Evolutionary conservation across 2,888 invertebrate genomes (phyloP), one percentile per base, ranked within the genome.

Genomic region (Amphipoea oculea): DNA sequence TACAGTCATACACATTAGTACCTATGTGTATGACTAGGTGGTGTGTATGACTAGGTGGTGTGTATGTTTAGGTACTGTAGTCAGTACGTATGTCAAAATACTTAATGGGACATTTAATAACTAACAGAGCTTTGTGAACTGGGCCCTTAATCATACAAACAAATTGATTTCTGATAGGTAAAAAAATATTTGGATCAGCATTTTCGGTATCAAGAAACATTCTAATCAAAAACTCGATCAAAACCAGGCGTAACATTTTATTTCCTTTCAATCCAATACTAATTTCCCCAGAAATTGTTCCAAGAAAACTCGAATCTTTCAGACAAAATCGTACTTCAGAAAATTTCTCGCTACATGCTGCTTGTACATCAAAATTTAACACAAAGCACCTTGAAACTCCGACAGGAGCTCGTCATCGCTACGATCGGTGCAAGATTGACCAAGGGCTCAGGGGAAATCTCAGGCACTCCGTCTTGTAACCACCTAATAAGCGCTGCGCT

Each of bases 361-460:
- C 17, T 62, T 40, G 60, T 73, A 63, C 54, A 69, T 76, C 54
- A 74, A 80, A 65, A 71, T 79, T 86, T 84, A 62, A 81, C 62
- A 74, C 63, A 74, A 72, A 68, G 29, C 60, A 57, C 45, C 60
- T 76, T 73, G n/a, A 6, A 77, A 62, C 12, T 0, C 42, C 82
- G 78, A 78, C 71, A 40, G 62, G 51, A 69, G 54, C 79, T 89
- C 86, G 76, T 89, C 90, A 89, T 73, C n/a, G 72, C 73, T 65
- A 48, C 79, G 67, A 68, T 74, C 57, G 70, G 78, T 77, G 78
- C 79, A 81, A 86, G 81, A 86, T 87, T 83, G 82, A 86, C 85
- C 84, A 80, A 60, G 62, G 76, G 23, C 86, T 79, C 90, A 0
- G 20, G 89, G 89, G 89, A 89, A 89, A 89, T 89, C 81, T 81